Evolutionary conservation across 2,888 invertebrate species (phyloP), one percentile per base, ranked within the genome.

Genomic region (Dynastes tityus): DNA sequence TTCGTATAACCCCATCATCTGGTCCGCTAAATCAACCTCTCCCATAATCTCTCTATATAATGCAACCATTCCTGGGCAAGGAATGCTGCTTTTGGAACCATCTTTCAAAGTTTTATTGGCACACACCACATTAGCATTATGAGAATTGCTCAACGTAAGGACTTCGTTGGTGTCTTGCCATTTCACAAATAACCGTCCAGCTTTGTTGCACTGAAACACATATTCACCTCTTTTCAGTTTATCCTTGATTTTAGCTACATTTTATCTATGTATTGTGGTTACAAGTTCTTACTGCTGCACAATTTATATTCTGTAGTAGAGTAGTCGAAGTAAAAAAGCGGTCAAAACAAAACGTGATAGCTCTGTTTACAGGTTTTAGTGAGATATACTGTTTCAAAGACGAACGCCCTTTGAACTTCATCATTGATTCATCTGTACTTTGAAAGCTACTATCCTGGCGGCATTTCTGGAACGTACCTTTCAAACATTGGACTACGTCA

Each of bases 141-240:
- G 85, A 77, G 83, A 86, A 79, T 85, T 86, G 71, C 84, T 86
- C 16, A 85, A 75, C 55, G 83, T 79, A 22, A 22, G 22, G 22
- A 85, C 82, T 63, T 86, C 83, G 80, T 85, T 85, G 32, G 84
- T 85, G 77, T 85, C 84, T 76, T 22, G 22, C 22, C 22, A 22
- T 22, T 1, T 22, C 22, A 22, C 22, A 22, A 22, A 22, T 22
- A 22, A 11, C 40, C 80, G 67, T 75, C 83, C 82, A 63, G 80
- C 71, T 61, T 80, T 71, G 74, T 73, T 81, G 63, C 78, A 80
- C 40, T 79, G 64, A 80, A 83, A 83, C 49, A 82, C 77, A 76
- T 58, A 61, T 79, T 83, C 77, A 22, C 51, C 80, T 80, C 77
- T 77, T 77, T 80, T 71, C 58, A 84, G 63, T 76, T 83, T 83